These are phyloP conservation scores for Melanerpes formicivorus DNA, from an alignment of 2,113 vertebrate genomes.

Conservation along the genomic window DNA sequence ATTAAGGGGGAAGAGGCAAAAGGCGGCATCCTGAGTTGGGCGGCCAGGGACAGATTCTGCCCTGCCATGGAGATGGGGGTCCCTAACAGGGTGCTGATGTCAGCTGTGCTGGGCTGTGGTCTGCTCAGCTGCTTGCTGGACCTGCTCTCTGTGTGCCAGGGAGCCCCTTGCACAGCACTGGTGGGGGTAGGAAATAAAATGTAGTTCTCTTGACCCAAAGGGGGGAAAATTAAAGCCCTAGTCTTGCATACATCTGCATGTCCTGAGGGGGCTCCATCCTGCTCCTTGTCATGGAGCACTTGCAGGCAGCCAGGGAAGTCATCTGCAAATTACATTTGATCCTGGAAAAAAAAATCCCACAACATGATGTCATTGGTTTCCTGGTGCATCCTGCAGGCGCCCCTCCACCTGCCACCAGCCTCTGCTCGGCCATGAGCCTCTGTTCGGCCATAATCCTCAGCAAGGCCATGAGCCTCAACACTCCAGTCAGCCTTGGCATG, in stretches of 20 bases:
- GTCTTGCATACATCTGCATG: not conserved
- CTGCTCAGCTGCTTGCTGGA: not conserved
- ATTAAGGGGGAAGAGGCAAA: conserved; percentile 72
- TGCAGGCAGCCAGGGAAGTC: not conserved
- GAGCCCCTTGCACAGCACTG: not conserved
- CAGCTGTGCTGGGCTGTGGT: not conserved
- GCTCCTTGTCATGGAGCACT: not conserved
- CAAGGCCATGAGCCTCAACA: not conserved
- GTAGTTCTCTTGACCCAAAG: not conserved
- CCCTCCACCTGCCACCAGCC: conserved; percentile 31
- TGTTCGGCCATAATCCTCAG: not conserved
- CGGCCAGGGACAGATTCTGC: conserved; percentile 6
- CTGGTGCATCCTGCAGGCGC: not conserved
- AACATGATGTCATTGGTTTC: conserved; percentile 28
- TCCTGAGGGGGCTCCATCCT: not conserved
- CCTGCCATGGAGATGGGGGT: conserved; percentile 10
- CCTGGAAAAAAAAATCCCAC: not conserved
- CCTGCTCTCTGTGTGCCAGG: not conserved
- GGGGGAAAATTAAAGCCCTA: not conserved
- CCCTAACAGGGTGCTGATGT: conserved; percentile 19
- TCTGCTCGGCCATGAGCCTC: not conserved
- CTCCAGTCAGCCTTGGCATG: not conserved
- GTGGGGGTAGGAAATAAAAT: not conserved
- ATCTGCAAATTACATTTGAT: conserved; percentile 35
- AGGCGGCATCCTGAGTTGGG: conserved; percentile 59